These are phyloP conservation scores for Acanthaster planci DNA, from an alignment of 35 echinoderm and acorn worm genomes.

Conservation along the genomic window DNA sequence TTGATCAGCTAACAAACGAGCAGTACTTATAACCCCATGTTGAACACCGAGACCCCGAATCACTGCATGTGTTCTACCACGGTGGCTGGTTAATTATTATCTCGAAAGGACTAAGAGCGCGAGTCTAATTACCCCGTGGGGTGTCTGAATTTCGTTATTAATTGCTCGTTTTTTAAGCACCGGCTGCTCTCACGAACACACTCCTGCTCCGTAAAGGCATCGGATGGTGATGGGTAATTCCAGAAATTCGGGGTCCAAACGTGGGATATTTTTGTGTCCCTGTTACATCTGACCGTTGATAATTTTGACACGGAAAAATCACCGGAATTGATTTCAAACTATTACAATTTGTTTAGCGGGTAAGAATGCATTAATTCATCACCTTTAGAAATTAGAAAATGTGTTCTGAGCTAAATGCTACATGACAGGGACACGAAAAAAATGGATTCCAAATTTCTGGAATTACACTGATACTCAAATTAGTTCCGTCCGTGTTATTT, in stretches of 20 bases:
- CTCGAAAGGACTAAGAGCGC: background rate
- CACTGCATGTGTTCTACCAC: background rate
- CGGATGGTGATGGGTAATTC: background rate
- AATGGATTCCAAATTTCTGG: too few species aligned
- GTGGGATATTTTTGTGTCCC: too few species aligned
- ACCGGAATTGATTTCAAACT: too few species aligned
- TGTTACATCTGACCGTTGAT: too few species aligned
- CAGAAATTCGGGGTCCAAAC: too few species aligned
- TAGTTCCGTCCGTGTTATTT: background rate
- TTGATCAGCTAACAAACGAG: background rate
- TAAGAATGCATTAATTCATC: background rate
- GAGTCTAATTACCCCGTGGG: background rate
- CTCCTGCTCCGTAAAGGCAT: background rate
- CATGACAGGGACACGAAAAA: too few species aligned
- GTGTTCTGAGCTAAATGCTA: too few species aligned
- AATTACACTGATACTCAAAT: background rate
- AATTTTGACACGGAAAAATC: too few species aligned
- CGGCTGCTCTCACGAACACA: too few species aligned
- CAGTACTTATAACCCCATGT: background rate
- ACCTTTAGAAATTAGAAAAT: too few species aligned
- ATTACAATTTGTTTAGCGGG: too few species aligned
- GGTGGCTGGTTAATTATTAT: constrained; percentile 7
- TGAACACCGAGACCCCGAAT: background rate
- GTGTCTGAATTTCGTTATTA: background rate
- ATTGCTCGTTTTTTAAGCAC: background rate